A percentile compares a stretch with the other conserved stretches of the same genome.
Conservation (phyloP, 2,888 invertebrate genomes). For the Sesamia inferens region DNA sequence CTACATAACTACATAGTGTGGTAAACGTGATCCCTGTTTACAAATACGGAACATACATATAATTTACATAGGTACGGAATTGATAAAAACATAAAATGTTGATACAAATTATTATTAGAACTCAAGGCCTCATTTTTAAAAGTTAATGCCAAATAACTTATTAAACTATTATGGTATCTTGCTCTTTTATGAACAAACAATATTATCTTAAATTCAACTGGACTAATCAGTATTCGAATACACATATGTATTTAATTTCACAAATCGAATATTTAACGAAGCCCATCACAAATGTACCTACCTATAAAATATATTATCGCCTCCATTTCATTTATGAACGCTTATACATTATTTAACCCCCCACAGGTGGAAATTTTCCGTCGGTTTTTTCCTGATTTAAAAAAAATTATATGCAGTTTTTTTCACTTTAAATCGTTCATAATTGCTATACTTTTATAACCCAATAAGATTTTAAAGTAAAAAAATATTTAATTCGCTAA, state of each 20-base stretch:
- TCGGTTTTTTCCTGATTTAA: too few relatives aligned
- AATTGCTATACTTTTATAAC: too few relatives aligned
- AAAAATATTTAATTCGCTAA: too few relatives aligned
- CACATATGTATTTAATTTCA: background rate
- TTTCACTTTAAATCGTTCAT: too few relatives aligned
- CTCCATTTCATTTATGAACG: background rate
- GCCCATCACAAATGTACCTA: too few relatives aligned
- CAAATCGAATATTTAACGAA: background rate
- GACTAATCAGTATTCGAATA: background rate
- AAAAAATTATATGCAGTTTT: too few relatives aligned
- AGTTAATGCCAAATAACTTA: background rate
- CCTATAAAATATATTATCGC: too few relatives aligned
- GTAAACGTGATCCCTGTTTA: background rate
- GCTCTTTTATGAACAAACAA: background rate
- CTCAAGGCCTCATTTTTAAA: background rate
- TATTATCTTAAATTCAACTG: background rate
- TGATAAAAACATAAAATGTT: background rate
- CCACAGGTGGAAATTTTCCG: too few relatives aligned
- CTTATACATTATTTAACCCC: background rate
- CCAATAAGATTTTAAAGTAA: too few relatives aligned
- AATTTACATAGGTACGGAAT: background rate
- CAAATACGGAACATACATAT: too few relatives aligned
- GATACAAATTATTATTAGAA: background rate
- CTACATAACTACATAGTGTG: background rate
- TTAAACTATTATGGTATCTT: background rate